Evolutionary conservation across 1,140 invertebrate species (phyloP), one percentile per base, ranked within the genome.

Genomic region (Leptinotarsa lineolata): DNA sequence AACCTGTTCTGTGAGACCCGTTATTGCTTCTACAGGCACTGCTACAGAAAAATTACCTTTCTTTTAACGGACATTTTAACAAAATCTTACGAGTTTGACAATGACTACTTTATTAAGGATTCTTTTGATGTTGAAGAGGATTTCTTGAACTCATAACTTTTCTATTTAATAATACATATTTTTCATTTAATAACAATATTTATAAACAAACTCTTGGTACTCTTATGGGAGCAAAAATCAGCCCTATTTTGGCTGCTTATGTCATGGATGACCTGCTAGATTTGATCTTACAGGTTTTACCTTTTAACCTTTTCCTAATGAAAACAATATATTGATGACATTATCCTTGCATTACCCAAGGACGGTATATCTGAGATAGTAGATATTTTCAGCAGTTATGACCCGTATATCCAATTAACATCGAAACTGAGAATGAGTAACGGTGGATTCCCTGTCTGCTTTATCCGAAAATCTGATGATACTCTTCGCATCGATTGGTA

Each of bases 251-350:
- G 5, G 70, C 63, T 18, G 8, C 11, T 13, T 45, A 6, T 54
- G 70, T 64, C 12, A 65, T 72, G 4, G 70, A 72, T 66, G 21
- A 48, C 16, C 4, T 72, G 13, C 22, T 72, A 22, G 45, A 48
- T 21, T 4, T 44, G 5, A 16, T 65, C 24, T 66, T 65, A n/a
- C 0, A 24, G 5, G 46, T 22, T 16, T 45, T 66, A 20, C 39
- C 59, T 64, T 72, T 45, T 22, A 22, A 66, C 12, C 6, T 72
- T 21, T 39, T 21, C 15, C 65, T 72, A 18, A n/a, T 72, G 3
- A 64, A 48, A 18, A 72, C n/a, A 65, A 46, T 64, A 65, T 65
- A 60, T 65, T 15, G 70, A 72, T 66, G 46, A 72, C 45, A 65
- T 72, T 18, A 66, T 72, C 18, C 15, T 70, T 21, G 39, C 54